Percentiles rank a stretch among this genome's conserved stretches.
These are phyloP conservation scores for Clanis bilineata DNA, from an alignment of 2,888 invertebrate genomes.

Conservation along the genomic window DNA sequence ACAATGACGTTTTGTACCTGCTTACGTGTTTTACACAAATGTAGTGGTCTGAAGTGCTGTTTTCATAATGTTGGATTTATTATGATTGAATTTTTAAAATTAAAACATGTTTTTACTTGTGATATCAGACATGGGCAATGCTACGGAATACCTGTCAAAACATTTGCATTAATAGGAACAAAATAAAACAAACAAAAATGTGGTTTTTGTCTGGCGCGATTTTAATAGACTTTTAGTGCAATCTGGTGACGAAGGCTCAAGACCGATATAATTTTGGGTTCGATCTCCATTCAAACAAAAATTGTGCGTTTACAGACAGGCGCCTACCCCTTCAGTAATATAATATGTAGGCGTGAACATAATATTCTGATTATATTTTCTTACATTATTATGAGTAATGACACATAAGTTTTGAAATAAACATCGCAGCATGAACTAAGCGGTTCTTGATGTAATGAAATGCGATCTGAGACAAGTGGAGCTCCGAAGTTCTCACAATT, in stretches of 20 bases:
- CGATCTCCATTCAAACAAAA: too few species aligned
- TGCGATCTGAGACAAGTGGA: conserved; percentile 25
- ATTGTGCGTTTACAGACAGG: background rate
- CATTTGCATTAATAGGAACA: too few species aligned
- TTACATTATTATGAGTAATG: background rate
- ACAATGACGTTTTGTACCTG: conserved; percentile 42
- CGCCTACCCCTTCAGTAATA: too few species aligned
- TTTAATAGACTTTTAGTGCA: too few species aligned
- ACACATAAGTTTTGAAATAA: background rate
- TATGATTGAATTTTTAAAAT: too few species aligned
- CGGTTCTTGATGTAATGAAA: conserved; percentile 24
- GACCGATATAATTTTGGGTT: too few species aligned
- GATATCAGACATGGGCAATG: too few species aligned
- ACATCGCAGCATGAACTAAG: background rate
- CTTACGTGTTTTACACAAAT: conserved; percentile 31
- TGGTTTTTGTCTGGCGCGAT: too few species aligned
- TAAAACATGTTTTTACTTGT: too few species aligned
- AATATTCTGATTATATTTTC: background rate
- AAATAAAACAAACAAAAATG: too few species aligned
- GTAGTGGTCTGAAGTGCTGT: conserved; percentile 11
- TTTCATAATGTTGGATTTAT: background rate
- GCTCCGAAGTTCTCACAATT: conserved; percentile 33
- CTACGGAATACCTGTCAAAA: too few species aligned
- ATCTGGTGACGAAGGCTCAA: too few species aligned
- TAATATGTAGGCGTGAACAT: background rate